A percentile compares a stretch with the other conserved stretches of the same genome.
Evolutionary conservation across 1,140 invertebrate species (phyloP).

Genomic region (Diploscapter pachys): DNA sequence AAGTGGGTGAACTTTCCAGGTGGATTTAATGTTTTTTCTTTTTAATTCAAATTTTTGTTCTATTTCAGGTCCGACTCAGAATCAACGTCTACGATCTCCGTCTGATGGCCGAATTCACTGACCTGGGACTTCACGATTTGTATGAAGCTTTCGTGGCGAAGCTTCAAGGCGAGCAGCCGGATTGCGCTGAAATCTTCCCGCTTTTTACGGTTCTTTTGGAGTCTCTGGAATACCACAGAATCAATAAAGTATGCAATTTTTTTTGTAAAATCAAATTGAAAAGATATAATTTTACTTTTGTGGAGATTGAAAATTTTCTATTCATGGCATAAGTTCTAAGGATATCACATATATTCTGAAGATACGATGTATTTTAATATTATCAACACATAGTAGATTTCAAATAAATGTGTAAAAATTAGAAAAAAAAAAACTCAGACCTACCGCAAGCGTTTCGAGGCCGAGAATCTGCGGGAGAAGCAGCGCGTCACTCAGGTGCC

Average conservation of each 20-base stretch:
- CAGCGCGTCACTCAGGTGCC: slow-evolving; percentile 12
- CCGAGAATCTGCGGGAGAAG: slow-evolving; percentile 14
- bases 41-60: not conserved
- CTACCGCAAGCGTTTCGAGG: slow-evolving; percentile 26
- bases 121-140: not conserved
- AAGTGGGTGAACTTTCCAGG: too few species aligned
- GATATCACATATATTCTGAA: too few species aligned
- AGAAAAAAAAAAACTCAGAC: not conserved
- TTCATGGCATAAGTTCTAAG: too few species aligned
- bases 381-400: too few species aligned
- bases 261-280: not conserved
- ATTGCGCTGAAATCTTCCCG: slow-evolving; percentile 1
- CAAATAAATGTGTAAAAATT: too few species aligned
- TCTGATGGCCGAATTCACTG: slow-evolving; percentile 25
- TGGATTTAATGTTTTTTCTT: too few species aligned
- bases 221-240: slow-evolving; percentile 10
- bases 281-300: too few species aligned
- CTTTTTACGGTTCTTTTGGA: not conserved
- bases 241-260: not conserved
- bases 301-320: too few species aligned
- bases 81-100: slow-evolving; percentile 20
- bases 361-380: too few species aligned
- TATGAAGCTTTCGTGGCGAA: slow-evolving; percentile 4
- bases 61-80: slow-evolving; percentile 9
- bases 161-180: slow-evolving; percentile 9